Percentiles rank a stretch among this genome's conserved stretches.
phyloP scores from a whole-genome alignment of 2,113 vertebrate genomes.

The Zosterops hypoxanthus region DNA sequence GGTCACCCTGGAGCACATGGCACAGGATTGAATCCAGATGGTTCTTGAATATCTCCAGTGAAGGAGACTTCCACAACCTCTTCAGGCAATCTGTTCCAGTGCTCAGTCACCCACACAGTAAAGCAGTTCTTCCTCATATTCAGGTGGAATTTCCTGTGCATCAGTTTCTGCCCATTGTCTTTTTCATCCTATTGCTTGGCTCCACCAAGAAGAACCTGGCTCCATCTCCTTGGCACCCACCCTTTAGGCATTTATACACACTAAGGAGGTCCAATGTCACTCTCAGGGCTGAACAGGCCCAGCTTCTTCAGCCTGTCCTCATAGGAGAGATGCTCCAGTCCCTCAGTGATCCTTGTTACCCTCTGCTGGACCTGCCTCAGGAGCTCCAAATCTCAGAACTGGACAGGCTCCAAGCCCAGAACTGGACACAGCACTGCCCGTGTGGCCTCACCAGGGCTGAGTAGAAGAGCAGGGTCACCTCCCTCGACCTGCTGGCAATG shows the following conservation, averaged over 20 bases:
- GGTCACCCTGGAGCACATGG: background rate
- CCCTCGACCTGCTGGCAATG: background rate
- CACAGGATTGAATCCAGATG: background rate
- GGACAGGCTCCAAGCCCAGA: background rate
- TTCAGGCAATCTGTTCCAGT: background rate
- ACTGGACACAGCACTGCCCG: too few species aligned
- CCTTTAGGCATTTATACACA: background rate
- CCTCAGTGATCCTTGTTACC: fast-evolving
- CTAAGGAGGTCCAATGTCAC: background rate
- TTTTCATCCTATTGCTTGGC: background rate
- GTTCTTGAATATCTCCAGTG: background rate
- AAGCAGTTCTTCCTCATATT: background rate
- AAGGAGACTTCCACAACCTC: background rate
- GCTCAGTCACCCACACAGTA: fast-evolving
- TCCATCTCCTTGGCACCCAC: background rate
- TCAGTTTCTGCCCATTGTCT: background rate
- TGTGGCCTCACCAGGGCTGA: too few species aligned
- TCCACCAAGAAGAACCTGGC: background rate
- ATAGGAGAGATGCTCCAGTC: background rate
- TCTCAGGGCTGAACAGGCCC: background rate
- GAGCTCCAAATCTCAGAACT: background rate
- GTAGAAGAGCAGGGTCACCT: background rate
- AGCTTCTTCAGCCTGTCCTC: background rate
- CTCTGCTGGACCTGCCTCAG: background rate
- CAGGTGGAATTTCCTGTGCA: background rate